These are phyloP conservation scores for Heliothis virescens DNA, from an alignment of 1,140 invertebrate genomes.

Conservation along the genomic window DNA sequence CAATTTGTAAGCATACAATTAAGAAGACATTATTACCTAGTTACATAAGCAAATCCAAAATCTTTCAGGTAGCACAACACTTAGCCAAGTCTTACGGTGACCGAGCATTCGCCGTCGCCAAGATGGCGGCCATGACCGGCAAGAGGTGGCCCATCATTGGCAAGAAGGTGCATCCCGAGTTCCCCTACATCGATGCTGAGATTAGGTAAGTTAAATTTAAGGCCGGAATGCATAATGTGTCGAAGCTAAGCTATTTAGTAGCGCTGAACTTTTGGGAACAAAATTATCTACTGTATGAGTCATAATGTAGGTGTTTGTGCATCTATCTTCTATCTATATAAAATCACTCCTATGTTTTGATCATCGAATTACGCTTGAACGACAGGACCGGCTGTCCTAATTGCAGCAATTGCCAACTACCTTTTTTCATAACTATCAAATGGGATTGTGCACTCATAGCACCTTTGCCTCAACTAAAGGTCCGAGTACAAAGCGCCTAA, in stretches of 20 bases:
- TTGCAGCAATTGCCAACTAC: too few species aligned
- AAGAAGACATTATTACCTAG: too few species aligned
- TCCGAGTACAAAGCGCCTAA: too few species aligned
- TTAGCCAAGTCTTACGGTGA: constrained; percentile 99
- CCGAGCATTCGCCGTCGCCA: constrained; percentile 98
- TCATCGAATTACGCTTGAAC: not conserved
- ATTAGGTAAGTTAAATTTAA: constrained; percentile 85
- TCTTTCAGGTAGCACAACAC: constrained; percentile 93
- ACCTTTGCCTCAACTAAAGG: too few species aligned
- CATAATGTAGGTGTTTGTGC: not conserved
- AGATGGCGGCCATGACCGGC: constrained; percentile 97
- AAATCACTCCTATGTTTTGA: too few species aligned
- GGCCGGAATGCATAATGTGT: not conserved
- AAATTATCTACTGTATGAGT: not conserved
- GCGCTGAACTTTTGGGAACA: not conserved
- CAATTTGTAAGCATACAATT: too few species aligned
- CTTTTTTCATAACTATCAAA: too few species aligned
- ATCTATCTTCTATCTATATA: too few species aligned
- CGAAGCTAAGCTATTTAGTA: not conserved
- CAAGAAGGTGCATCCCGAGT: constrained; percentile 98
- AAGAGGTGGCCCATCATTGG: constrained; percentile 99
- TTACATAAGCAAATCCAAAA: not conserved
- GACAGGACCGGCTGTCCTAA: constrained; percentile 2
- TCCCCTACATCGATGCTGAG: constrained; percentile 99
- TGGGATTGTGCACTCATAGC: too few species aligned